These are phyloP conservation scores for Amphipoea oculea DNA, from an alignment of 2,888 invertebrate species.

Conservation along the genomic window DNA sequence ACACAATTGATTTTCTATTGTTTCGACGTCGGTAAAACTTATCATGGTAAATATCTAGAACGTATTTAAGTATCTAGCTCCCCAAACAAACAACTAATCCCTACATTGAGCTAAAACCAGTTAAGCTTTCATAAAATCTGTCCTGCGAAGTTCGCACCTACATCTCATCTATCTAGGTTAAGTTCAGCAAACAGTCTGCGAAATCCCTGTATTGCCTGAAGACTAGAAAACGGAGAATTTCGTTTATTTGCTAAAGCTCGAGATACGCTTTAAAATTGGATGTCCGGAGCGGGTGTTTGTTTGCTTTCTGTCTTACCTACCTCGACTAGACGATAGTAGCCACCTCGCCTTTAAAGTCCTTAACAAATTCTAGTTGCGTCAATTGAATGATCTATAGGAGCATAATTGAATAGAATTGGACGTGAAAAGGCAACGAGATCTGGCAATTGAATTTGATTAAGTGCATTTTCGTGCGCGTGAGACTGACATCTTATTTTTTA, in stretches of 20 bases:
- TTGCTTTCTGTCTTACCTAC: not conserved
- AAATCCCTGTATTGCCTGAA: slow-evolving; percentile 13
- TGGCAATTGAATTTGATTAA: slow-evolving; percentile 44
- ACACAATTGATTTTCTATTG: too few relatives aligned
- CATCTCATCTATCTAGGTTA: not conserved
- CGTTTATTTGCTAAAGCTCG: not conserved
- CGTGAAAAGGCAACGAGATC: slow-evolving; percentile 41
- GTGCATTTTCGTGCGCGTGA: slow-evolving; percentile 37
- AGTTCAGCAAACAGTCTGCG: slow-evolving; percentile 9
- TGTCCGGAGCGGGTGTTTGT: not conserved
- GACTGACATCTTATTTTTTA: slow-evolving; percentile 17
- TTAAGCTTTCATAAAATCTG: not conserved
- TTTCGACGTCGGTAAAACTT: not conserved
- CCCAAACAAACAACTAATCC: not conserved
- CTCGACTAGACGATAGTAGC: not conserved
- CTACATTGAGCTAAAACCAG: not conserved
- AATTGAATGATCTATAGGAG: slow-evolving; percentile 39
- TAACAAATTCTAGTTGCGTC: slow-evolving; percentile 20
- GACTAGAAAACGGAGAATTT: slow-evolving; percentile 12
- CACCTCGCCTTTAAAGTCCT: not conserved
- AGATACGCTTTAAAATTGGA: slow-evolving; percentile 23
- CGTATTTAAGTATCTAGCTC: not conserved
- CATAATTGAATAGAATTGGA: slow-evolving; percentile 48
- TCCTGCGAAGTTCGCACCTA: not conserved
- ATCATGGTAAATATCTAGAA: not conserved